These are phyloP conservation scores for Tiphia femorata DNA, from an alignment of 2,888 invertebrate genomes.

Conservation along the genomic window DNA sequence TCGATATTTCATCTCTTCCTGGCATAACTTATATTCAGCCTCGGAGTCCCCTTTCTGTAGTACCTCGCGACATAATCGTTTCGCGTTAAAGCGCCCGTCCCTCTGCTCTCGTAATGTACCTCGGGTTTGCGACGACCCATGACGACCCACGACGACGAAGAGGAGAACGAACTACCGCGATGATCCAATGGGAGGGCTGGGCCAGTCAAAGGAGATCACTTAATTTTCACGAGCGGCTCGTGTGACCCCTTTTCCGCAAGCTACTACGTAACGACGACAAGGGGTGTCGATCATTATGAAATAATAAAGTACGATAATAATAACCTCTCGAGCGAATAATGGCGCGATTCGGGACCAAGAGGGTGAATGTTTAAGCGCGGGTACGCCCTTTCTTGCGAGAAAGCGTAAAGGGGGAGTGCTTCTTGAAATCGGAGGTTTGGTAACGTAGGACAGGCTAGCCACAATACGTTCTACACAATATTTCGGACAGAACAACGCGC, in stretches of 20 bases:
- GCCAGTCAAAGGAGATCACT: conserved; percentile 35
- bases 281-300: conserved; percentile 35
- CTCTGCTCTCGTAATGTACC: conserved; percentile 36
- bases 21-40: not conserved
- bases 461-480: no score
- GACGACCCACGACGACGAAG: conserved; percentile 24
- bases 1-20: conserved; percentile 34
- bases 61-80: conserved; percentile 32
- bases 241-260: conserved; percentile 43
- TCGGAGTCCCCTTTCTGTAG: conserved; percentile 23
- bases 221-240: conserved; percentile 42
- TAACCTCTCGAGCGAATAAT: conserved; percentile 1
- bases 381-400: no score
- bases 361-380: no score
- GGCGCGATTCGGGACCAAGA: conserved; percentile 31
- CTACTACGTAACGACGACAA: conserved; percentile 6
- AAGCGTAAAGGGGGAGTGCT: no score
- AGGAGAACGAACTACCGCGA: no score
- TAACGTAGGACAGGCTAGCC: no score
- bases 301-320: conserved; percentile 45
- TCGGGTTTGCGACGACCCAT: conserved; percentile 17
- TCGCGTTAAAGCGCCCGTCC: conserved; percentile 24
- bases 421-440: no score
- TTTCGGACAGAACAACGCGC: no score
- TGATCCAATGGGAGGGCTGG: no score